Base-by-base conservation (phyloP, 2,888 invertebrate species). In the Desoria tigrina region DNA sequence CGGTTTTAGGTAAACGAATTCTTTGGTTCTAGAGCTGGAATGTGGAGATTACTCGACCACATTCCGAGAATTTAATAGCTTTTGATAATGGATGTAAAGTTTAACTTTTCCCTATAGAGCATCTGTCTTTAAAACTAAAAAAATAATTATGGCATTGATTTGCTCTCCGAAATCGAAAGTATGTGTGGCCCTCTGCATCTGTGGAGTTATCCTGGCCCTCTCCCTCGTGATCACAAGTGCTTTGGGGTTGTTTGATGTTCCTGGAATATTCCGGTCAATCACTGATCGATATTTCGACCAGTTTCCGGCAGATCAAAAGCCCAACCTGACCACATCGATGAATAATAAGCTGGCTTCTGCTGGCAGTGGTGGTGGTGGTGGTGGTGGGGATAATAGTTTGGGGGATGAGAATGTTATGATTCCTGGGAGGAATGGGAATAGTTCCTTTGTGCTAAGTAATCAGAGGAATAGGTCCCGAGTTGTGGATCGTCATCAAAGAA, bases 81-180 rank as follows among this genome's bases (percentile, higher is more conserved):
- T n/a, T n/a, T n/a, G n/a, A n/a, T n/a, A n/a, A n/a, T n/a, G n/a
- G n/a, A n/a, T n/a, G n/a, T n/a, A n/a, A n/a, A n/a, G n/a, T n/a
- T n/a, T n/a, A n/a, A n/a, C n/a, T n/a, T n/a, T n/a, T n/a, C n/a
- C n/a, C n/a, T n/a, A n/a, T n/a, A n/a, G n/a, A n/a, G n/a, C n/a
- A n/a, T n/a, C n/a, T n/a, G n/a, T n/a, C n/a, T n/a, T n/a, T n/a
- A n/a, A n/a, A n/a, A n/a, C n/a, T n/a, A n/a, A n/a, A n/a, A n/a
- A n/a, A n/a, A n/a, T n/a, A n/a, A 66, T 42, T 63, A 86, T 86
- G 86, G 86, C 86, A 74, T 86, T 86, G 84, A 86, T 87, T 78
- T 83, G 86, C 76, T 86, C 86, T 71, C 83, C 84, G 79, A 85
- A 85, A 76, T 84, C 84, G 58, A 84, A 84, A 82, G 84, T 82